Base-by-base conservation (phyloP, 2,797 vertebrate species). In the Catostomus latipinnis region DNA sequence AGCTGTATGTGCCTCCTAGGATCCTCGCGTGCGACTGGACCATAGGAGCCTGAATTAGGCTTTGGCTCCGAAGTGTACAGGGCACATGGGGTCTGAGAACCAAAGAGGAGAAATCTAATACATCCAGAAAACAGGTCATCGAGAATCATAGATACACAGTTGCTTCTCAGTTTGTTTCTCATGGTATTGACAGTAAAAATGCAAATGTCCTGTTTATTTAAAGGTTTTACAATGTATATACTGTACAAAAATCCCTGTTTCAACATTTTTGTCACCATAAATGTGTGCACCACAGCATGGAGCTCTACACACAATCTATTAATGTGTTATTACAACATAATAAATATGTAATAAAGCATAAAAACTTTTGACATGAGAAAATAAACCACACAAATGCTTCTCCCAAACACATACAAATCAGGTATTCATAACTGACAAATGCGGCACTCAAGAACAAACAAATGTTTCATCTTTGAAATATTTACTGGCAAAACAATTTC, bases 21-120 rank as follows among this genome's bases (percentile, higher is more conserved):
- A 83, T 83, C 76, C 75, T 86, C 18, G 86, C 85, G 87, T 89
- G 88, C 83, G 76, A 87, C 86, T 76, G 60, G 83, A 80, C 79
- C 82, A 83, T 86, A 83, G 74, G 60, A 74, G 74, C 7, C 79
- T 76, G 77, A 83, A 71, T 78, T 82, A 86, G 50, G 65, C 80
- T 77, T 85, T 85, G 83, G 85, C 84, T 87, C 73, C 46, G 52
- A 74, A 75, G 72, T 72, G 81, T 6, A 74, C 62, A 57, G 82
- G 71, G 52, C 81, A 75, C 74, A 67, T 71, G 61, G 74, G 80
- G 78, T 74, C 71, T 77, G 83, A 70, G 78, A 86, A 80, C 74
- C 16, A 57, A 56, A 34, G 52, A 82, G 62, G 69, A 74, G 76
- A 74, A 83, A 84, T 80, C 50, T 71, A 81, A 85, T 81, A 78